Percentiles rank a stretch among this genome's conserved stretches.
Conservation (phyloP, 2,113 vertebrate species). For the Telmatochromis brachygnathus region DNA sequence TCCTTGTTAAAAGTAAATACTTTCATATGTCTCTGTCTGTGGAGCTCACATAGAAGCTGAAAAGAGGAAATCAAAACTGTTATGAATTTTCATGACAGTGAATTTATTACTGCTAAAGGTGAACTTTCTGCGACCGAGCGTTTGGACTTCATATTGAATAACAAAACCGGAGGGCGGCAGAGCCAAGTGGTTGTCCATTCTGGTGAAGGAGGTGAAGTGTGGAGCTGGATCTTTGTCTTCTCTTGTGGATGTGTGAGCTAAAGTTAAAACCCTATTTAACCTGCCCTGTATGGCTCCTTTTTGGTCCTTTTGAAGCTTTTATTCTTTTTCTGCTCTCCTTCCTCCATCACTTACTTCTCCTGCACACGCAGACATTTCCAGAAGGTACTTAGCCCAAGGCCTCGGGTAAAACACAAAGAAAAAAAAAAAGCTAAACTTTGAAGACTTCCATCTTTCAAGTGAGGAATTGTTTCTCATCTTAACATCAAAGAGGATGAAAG, state of each 20-base stretch:
- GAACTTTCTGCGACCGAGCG: neutral
- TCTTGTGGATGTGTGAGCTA: neutral
- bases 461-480: constrained; percentile 68
- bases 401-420: constrained; percentile 16
- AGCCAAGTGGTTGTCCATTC: neutral
- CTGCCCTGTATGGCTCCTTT: constrained; percentile 5
- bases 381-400: constrained; percentile 39
- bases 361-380: neutral
- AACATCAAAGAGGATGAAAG: constrained; percentile 58
- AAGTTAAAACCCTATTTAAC: constrained; percentile 43
- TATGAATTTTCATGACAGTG: constrained; percentile 16
- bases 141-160: constrained; percentile 31
- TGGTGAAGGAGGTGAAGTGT: neutral
- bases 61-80: constrained; percentile 10
- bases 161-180: neutral
- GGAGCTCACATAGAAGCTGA: neutral
- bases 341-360: constrained; percentile 9
- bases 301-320: neutral
- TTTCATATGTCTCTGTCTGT: neutral
- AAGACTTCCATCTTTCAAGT: constrained; percentile 66
- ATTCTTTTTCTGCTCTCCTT: neutral
- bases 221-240: constrained; percentile 12
- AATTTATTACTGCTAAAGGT: constrained; percentile 17
- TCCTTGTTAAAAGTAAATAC: constrained; percentile 4
- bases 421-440: constrained; percentile 22